phyloP scores from a whole-genome alignment of 2,113 vertebrate genomes.

The Rynchops niger region DNA sequence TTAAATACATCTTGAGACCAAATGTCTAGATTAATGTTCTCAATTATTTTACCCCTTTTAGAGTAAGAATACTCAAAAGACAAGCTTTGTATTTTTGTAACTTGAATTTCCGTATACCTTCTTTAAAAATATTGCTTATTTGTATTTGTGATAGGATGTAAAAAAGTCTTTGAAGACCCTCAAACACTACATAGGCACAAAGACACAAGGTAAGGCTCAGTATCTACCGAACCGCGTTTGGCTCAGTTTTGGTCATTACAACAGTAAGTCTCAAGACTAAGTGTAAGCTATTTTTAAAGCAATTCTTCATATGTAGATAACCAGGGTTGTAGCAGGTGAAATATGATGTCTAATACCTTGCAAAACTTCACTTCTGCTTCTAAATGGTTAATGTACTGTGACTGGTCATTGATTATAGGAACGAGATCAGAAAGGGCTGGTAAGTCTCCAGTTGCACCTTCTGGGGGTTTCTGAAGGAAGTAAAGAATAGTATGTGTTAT shows the following conservation, averaged over 20 bases:
- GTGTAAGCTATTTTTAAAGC: not conserved
- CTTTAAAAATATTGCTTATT: not conserved
- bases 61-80: not conserved
- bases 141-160: not conserved
- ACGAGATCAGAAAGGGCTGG: slow-evolving; percentile 81
- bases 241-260: not conserved
- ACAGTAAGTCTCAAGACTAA: not conserved
- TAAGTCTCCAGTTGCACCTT: slow-evolving; percentile 50
- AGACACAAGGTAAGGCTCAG: not conserved
- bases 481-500: not conserved
- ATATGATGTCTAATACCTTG: slow-evolving; percentile 75
- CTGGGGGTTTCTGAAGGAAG: slow-evolving; percentile 63
- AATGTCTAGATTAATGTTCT: not conserved
- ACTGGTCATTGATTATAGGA: slow-evolving; percentile 86
- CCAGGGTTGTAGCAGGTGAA: not conserved
- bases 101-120: not conserved
- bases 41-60: not conserved
- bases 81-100: not conserved
- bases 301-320: not conserved
- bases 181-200: not conserved
- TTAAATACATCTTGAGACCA: not conserved
- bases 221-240: not conserved
- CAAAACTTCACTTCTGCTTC: slow-evolving; percentile 95
- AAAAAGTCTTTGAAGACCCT: not conserved
- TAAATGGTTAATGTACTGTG: slow-evolving; percentile 92